Evolutionary conservation across 2,888 invertebrate species (phyloP).

Genomic region (Lysandra coridon): DNA sequence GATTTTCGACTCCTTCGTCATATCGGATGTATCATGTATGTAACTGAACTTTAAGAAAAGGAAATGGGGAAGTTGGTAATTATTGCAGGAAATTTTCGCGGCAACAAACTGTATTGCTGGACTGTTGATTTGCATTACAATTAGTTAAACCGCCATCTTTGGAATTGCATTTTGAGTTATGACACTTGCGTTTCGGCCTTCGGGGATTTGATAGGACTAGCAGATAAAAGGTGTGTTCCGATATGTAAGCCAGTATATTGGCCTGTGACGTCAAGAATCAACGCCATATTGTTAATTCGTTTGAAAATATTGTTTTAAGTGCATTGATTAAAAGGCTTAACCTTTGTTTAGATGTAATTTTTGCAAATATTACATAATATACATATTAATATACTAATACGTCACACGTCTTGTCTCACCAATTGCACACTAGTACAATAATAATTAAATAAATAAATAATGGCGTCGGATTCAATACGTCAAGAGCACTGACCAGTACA

Average conservation of each 20-base stretch:
- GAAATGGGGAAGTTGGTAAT: slow-evolving; percentile 6
- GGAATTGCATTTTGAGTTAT: slow-evolving; percentile 6
- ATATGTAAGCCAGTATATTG: not conserved
- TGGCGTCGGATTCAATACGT: too few relatives aligned
- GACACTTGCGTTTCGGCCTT: not conserved
- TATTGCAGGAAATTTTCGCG: slow-evolving; percentile 9
- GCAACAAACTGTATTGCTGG: slow-evolving; percentile 13
- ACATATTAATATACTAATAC: too few relatives aligned
- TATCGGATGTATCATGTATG: not conserved
- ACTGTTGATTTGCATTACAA: slow-evolving; percentile 20
- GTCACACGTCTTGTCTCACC: too few relatives aligned
- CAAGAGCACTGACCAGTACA: too few relatives aligned
- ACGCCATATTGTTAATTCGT: not conserved
- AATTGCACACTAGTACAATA: too few relatives aligned
- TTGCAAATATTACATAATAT: too few relatives aligned
- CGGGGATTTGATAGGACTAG: not conserved
- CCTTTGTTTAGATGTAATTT: too few relatives aligned
- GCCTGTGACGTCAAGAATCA: not conserved
- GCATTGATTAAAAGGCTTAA: too few relatives aligned
- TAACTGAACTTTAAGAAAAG: not conserved
- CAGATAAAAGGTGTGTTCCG: not conserved
- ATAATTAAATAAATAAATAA: too few relatives aligned
- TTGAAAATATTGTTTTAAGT: not conserved
- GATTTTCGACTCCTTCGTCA: not conserved
- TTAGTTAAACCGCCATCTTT: not conserved